Evolutionary conservation across 1,140 invertebrate genomes (phyloP), one percentile per base, ranked within the genome.

Genomic region (Frieseomelitta varia): DNA sequence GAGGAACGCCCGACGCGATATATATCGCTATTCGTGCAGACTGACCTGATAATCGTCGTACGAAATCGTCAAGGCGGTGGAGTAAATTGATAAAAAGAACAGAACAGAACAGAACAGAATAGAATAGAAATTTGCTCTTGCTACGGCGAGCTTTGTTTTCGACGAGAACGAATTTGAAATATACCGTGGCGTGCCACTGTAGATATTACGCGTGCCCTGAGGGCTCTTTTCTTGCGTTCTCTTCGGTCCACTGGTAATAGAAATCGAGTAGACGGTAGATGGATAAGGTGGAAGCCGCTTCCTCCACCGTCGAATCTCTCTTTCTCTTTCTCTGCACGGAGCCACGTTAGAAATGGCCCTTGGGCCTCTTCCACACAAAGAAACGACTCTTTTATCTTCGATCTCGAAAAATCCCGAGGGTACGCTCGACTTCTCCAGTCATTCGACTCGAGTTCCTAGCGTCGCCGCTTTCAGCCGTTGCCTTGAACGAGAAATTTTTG

Each of bases 271-370:
- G 85, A 86, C 83, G 53, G 61, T 83, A 83, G 58, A 51, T n/a
- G 55, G 86, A 87, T 87, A 87, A 87, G 61, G 56, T 67, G 76
- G 69, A 87, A 63, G 84, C 51, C 12, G 61, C 39, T 86, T 72
- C 61, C 63, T 56, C 19, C 51, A 19, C 67, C 30, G 24, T 83
- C 53, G 63, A 53, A 65, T 78, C 63, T 30, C 19, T 34, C 69
- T 72, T 4, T 53, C 58, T n/a, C 30, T 39, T 47, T 47, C 39
- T 47, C 39, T 47, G 39, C 34, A 39, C 21, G 21, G 55, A n/a
- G 2, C 4, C 17, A 12, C 27, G 47, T 14, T 51, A 17, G 58
- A 65, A 65, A 77, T 51, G 39, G 75, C 58, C 75, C 61, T 77
- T 63, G 75, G 58, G 58, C 75, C 75, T 63, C 39, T 8, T 53